These are phyloP conservation scores for Andrena cerasifolii DNA, from an alignment of 1,140 invertebrate genomes.

Conservation along the genomic window DNA sequence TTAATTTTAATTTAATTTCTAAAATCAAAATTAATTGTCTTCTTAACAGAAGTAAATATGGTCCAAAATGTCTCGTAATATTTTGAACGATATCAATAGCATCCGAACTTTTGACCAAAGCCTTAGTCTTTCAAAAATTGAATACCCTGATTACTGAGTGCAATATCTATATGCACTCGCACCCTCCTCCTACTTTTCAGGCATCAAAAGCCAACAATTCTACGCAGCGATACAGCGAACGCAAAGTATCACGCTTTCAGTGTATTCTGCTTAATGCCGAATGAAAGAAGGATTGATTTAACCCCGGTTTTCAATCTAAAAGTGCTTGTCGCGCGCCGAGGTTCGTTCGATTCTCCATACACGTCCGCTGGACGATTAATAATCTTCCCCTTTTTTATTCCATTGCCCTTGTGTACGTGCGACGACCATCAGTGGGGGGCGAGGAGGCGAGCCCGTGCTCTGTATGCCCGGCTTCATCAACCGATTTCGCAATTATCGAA, in stretches of 20 bases:
- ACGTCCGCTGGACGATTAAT: slow-evolving; percentile 36
- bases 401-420: neutral
- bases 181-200: no score
- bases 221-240: no score
- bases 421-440: neutral
- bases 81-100: no score
- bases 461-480: slow-evolving; percentile 35
- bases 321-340: neutral
- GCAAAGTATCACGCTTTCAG: neutral
- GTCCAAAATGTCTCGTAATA: no score
- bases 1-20: no score
- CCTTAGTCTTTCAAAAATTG: no score
- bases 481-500: slow-evolving; percentile 70
- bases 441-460: neutral
- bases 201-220: no score
- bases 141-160: no score
- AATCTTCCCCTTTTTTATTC: slow-evolving; percentile 42
- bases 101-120: no score
- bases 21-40: no score
- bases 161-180: no score
- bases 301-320: slow-evolving; percentile 36
- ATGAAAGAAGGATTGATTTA: slow-evolving; percentile 23
- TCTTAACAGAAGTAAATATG: no score
- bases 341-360: slow-evolving; percentile 13
- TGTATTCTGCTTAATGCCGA: neutral